Evolutionary conservation across 1,140 invertebrate genomes (phyloP).

Genomic region (Dendroctonus valens): DNA sequence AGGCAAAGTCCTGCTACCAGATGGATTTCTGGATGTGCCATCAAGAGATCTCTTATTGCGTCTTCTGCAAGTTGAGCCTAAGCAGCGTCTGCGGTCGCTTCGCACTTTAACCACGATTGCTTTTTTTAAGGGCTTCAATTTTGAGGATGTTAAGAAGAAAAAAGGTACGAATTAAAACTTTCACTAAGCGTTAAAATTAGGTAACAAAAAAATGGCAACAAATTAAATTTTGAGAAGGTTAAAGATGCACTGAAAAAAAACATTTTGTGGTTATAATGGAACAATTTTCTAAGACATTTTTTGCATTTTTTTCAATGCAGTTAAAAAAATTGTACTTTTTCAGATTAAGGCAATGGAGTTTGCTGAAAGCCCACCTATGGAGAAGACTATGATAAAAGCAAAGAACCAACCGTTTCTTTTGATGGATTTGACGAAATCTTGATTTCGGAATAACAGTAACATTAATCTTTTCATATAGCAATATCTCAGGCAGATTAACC

Average conservation of each 20-base stretch:
- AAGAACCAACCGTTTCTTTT: background rate
- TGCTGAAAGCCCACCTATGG: slow-evolving; percentile 23
- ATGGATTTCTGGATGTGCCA: slow-evolving; percentile 42
- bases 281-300: no score
- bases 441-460: no score
- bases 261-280: no score
- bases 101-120: slow-evolving; percentile 53
- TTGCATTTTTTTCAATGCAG: slow-evolving; percentile 3
- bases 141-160: slow-evolving; percentile 48
- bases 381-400: slow-evolving; percentile 2
- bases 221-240: no score
- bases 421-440: no score
- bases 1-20: slow-evolving; percentile 36
- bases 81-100: slow-evolving; percentile 51
- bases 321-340: slow-evolving; percentile 1
- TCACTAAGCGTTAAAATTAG: no score
- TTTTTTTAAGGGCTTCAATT: slow-evolving; percentile 55
- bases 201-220: no score
- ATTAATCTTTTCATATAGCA: no score
- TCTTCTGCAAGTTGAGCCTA: slow-evolving; percentile 51
- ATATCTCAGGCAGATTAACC: no score
- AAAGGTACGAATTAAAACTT: slow-evolving; percentile 24
- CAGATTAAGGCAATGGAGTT: slow-evolving; percentile 26
- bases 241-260: no score
- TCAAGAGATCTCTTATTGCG: slow-evolving; percentile 51